phyloP scores from a whole-genome alignment of 2,797 vertebrate genomes.

The Clarias platycephalus region DNA sequence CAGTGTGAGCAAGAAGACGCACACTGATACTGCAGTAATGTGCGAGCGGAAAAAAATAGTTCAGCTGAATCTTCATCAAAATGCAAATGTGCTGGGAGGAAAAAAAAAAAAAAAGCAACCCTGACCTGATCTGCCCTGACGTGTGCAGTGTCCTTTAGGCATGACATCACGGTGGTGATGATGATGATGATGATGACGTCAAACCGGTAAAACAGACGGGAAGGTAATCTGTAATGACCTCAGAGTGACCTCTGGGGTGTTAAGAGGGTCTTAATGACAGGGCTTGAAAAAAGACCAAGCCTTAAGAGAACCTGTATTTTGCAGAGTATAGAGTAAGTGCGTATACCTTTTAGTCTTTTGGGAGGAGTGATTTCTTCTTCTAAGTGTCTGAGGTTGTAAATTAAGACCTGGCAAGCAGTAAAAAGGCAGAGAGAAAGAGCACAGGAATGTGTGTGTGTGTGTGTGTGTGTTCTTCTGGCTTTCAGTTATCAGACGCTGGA shows the following conservation, averaged over 20 bases:
- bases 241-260: neutral
- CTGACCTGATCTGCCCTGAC: neutral
- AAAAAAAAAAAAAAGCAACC: too few species aligned
- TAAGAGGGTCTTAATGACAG: conserved; percentile 11
- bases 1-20: conserved; percentile 53
- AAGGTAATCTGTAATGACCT: neutral
- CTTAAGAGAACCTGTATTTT: neutral
- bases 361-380: neutral
- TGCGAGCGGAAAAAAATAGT: conserved; percentile 33
- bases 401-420: conserved; percentile 4
- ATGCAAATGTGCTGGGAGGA: conserved; percentile 9
- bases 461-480: conserved; percentile 8
- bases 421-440: neutral
- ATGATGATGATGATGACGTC: neutral
- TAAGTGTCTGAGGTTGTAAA: neutral
- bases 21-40: conserved; percentile 26
- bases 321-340: neutral
- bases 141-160: neutral
- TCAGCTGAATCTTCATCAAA: conserved; percentile 27
- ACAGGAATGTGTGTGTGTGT: neutral
- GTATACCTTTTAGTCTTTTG: neutral
- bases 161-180: neutral
- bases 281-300: neutral
- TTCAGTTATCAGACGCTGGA: conserved; percentile 36
- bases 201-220: neutral